Percentiles rank a stretch among this genome's conserved stretches.
Evolutionary conservation across 2,888 invertebrate genomes (phyloP).

Genomic region (Drosophila testacea): DNA sequence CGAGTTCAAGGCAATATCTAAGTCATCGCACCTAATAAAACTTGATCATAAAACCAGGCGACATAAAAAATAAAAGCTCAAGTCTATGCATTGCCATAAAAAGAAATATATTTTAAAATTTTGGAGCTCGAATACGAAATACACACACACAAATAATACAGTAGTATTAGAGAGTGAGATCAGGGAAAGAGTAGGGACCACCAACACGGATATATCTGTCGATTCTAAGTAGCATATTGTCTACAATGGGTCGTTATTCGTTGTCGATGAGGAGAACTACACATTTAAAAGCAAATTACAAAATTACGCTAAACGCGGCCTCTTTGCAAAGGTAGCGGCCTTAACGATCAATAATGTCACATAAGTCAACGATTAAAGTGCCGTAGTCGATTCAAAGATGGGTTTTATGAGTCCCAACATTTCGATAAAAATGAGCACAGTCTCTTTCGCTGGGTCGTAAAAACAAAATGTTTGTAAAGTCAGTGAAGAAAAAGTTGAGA

Average conservation of each 20-base stretch:
- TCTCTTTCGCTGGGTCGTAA: conserved; percentile 42
- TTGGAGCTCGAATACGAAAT: conserved; percentile 36
- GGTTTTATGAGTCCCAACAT: conserved; percentile 44
- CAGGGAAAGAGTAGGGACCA: conserved; percentile 55
- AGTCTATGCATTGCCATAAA: conserved; percentile 58
- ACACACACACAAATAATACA: conserved; percentile 8
- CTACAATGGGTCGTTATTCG: conserved; percentile 24
- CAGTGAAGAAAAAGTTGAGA: conserved; percentile 10
- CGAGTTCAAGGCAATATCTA: conserved; percentile 79
- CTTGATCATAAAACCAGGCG: conserved; percentile 61
- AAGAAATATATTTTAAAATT: conserved; percentile 50
- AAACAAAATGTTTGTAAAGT: conserved; percentile 37
- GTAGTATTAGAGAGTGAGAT: conserved; percentile 6
- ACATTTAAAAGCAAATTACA: conserved; percentile 70
- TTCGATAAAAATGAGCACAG: conserved; percentile 23
- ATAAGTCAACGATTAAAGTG: conserved; percentile 76
- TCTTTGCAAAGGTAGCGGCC: conserved; percentile 60
- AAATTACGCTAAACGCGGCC: conserved; percentile 72
- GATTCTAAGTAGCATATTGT: conserved; percentile 71
- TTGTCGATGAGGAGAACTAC: conserved; percentile 17
- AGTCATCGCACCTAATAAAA: conserved; percentile 80
- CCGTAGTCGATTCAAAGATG: conserved; percentile 50
- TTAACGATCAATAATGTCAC: conserved; percentile 79
- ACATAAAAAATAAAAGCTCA: conserved; percentile 73
- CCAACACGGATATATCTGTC: conserved; percentile 53